Percentiles rank a stretch among this genome's conserved stretches.
Evolutionary conservation across 2,797 vertebrate genomes (phyloP).

Genomic region (Protonibea diacanthus): DNA sequence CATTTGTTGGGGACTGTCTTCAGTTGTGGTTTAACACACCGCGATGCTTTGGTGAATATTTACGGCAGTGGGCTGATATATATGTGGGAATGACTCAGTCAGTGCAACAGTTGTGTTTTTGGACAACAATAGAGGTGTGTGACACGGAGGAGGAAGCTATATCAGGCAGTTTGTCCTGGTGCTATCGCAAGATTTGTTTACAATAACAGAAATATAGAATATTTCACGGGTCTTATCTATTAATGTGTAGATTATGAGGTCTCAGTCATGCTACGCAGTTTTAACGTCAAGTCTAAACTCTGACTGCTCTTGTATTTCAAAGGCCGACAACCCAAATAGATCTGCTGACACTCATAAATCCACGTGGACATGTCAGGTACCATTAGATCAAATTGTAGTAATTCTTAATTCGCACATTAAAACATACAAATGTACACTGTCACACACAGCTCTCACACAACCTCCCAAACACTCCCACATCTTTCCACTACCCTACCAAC

Average conservation of each 20-base stretch:
- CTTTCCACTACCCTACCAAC: no score
- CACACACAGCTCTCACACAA: no score
- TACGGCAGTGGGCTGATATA: not conserved
- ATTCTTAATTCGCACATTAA: no score
- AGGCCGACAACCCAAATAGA: not conserved
- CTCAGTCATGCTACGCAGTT: not conserved
- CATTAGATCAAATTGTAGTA: not conserved
- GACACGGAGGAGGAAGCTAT: conserved; percentile 7
- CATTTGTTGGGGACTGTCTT: not conserved
- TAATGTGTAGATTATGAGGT: not conserved
- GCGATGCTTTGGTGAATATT: not conserved
- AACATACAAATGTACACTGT: no score
- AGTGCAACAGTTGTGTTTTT: conserved; percentile 4
- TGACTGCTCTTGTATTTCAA: not conserved
- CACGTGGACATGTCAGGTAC: not conserved
- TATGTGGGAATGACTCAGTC: not conserved
- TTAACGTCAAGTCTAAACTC: not conserved
- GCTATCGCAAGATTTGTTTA: not conserved
- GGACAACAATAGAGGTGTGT: not conserved
- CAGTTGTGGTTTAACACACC: not conserved
- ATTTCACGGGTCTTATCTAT: not conserved
- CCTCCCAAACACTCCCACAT: no score
- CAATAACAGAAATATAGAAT: not conserved
- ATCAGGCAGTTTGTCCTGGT: not conserved
- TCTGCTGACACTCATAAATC: not conserved